Evolutionary conservation across 2,888 invertebrate species (phyloP).

Genomic region (Microctonus hyperodae): DNA sequence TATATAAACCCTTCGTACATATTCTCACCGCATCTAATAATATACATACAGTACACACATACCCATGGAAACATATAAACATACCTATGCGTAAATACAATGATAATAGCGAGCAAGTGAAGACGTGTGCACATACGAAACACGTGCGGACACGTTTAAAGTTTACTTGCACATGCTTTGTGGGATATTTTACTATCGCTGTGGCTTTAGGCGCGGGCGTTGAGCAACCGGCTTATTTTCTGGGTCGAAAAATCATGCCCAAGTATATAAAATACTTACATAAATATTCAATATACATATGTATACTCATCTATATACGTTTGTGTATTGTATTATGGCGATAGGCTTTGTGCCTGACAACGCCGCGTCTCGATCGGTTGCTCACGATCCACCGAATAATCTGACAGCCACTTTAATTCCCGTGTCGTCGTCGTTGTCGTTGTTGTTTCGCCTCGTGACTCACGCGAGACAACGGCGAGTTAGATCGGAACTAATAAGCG

Average conservation of each 20-base stretch:
- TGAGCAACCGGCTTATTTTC: conserved; percentile 20
- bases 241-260: conserved; percentile 25
- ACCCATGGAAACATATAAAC: background rate
- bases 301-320: no score
- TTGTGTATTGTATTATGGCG: background rate
- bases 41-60: no score
- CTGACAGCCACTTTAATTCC: conserved; percentile 16
- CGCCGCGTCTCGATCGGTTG: conserved; percentile 19
- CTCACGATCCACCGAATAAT: conserved; percentile 26
- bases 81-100: background rate
- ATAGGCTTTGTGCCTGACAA: conserved; percentile 9
- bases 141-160: conserved; percentile 3
- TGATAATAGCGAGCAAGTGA: background rate
- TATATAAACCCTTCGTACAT: background rate
- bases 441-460: conserved; percentile 14
- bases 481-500: conserved; percentile 26
- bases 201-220: conserved; percentile 13
- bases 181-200: background rate
- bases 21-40: background rate
- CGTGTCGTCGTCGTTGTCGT: conserved; percentile 8
- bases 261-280: background rate
- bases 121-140: conserved; percentile 1
- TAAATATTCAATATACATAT: background rate
- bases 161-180: background rate
- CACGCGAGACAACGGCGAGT: conserved; percentile 17